phyloP scores from a whole-genome alignment of 2,888 invertebrate genomes.

The Tetanocera ferruginea region DNA sequence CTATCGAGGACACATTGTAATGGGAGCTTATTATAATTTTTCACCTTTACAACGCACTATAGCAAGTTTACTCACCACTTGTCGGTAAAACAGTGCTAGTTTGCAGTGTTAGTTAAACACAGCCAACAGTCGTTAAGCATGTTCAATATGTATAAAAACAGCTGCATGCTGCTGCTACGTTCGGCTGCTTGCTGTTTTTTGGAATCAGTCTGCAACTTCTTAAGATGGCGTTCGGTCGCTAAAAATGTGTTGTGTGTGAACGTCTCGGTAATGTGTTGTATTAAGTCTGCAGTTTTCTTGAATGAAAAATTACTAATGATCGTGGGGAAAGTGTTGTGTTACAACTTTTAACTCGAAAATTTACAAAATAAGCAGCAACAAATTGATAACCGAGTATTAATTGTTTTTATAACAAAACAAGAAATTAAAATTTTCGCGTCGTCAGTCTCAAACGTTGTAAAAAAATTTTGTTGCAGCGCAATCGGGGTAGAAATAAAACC shows the following conservation, averaged over 20 bases:
- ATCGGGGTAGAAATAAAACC: not conserved
- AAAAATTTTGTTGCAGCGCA: not conserved
- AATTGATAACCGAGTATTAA: not conserved
- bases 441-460: not conserved
- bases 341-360: not conserved
- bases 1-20: constrained; percentile 67
- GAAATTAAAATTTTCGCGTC: not conserved
- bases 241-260: not conserved
- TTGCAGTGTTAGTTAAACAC: no score
- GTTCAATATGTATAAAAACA: no score
- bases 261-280: not conserved
- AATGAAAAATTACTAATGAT: not conserved
- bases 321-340: not conserved
- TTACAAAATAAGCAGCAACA: not conserved
- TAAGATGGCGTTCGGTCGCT: constrained; percentile 11
- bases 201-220: constrained; percentile 25
- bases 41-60: no score
- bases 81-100: no score
- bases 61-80: no score
- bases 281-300: not conserved
- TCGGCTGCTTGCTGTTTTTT: not conserved
- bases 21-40: no score
- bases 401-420: not conserved
- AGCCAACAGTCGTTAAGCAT: no score
- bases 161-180: not conserved